phyloP scores from a whole-genome alignment of 1,140 invertebrate genomes.

The Leptinotarsa undecemlineata region DNA sequence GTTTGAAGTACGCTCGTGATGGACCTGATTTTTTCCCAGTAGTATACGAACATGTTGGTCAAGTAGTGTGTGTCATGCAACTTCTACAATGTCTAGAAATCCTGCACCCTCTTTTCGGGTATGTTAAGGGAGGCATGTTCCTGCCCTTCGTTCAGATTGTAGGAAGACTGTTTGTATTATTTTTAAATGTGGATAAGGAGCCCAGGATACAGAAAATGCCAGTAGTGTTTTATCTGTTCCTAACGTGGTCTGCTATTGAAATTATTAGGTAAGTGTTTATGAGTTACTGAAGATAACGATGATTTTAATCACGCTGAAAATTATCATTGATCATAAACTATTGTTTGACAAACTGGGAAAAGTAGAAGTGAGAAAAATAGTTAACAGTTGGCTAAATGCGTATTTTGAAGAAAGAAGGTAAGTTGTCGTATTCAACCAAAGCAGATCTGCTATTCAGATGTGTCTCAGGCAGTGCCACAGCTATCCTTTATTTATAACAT shows the following conservation, averaged over 20 bases:
- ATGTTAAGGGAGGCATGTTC: constrained; percentile 74
- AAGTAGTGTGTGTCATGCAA: constrained; percentile 81
- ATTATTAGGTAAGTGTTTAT: constrained; percentile 67
- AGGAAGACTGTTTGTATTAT: constrained; percentile 80
- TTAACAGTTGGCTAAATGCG: no score
- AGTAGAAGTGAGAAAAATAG: no score
- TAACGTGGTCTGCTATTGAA: constrained; percentile 81
- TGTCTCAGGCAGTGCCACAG: no score
- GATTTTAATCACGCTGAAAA: no score
- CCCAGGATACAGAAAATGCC: constrained; percentile 84
- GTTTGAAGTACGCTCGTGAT: constrained; percentile 73
- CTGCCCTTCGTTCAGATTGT: constrained; percentile 72
- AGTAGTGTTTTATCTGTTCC: constrained; percentile 84
- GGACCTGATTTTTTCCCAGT: constrained; percentile 73
- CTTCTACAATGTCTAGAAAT: constrained; percentile 85
- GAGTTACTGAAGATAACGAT: no score
- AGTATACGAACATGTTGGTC: constrained; percentile 77
- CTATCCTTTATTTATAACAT: no score
- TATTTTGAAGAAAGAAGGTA: no score
- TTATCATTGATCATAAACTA: no score
- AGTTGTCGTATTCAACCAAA: no score
- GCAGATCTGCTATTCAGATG: no score
- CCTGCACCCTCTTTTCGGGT: constrained; percentile 86
- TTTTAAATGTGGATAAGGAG: constrained; percentile 82
- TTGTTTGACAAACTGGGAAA: no score